Conservation (phyloP, 2,888 invertebrate species). For the Orthosia gracilis region DNA sequence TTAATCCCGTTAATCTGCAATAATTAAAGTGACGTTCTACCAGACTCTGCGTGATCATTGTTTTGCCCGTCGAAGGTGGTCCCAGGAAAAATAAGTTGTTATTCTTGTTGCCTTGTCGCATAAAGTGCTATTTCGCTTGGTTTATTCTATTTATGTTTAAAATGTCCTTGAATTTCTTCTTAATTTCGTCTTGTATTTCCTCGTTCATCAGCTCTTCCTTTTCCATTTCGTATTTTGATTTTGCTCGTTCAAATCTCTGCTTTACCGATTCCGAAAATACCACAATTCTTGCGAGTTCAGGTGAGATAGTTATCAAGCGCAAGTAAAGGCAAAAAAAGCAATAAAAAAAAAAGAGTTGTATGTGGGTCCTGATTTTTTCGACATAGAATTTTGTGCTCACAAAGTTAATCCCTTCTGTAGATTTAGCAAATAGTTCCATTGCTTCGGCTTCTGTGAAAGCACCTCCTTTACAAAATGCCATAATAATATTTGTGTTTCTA, state of each 20-base stretch:
- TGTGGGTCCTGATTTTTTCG: not conserved
- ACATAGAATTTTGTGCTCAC: not conserved
- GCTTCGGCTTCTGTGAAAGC: too few relatives aligned
- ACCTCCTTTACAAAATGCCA: too few relatives aligned
- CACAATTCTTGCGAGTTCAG: not conserved
- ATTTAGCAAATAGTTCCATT: not conserved
- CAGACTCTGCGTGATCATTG: conserved; percentile 57
- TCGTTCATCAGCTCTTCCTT: not conserved
- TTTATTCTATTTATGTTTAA: not conserved
- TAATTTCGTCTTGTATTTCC: not conserved
- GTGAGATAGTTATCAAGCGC: too few relatives aligned
- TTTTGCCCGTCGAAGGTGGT: conserved; percentile 44
- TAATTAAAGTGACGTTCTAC: conserved; percentile 32
- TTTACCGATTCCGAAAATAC: conserved; percentile 29
- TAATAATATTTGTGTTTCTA: too few relatives aligned
- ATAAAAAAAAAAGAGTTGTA: too few relatives aligned
- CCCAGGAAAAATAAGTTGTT: conserved; percentile 48
- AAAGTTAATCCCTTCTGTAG: conserved; percentile 15
- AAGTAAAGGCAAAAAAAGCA: too few relatives aligned
- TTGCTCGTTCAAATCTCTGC: not conserved
- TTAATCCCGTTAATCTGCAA: conserved; percentile 63
- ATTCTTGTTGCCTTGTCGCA: not conserved
- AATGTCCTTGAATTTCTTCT: not conserved
- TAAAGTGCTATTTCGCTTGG: not conserved
- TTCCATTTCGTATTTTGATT: not conserved